A percentile compares a stretch with the other conserved stretches of the same genome.
Evolutionary conservation across 2,113 vertebrate species (phyloP).

Genomic region (Chauna torquata): DNA sequence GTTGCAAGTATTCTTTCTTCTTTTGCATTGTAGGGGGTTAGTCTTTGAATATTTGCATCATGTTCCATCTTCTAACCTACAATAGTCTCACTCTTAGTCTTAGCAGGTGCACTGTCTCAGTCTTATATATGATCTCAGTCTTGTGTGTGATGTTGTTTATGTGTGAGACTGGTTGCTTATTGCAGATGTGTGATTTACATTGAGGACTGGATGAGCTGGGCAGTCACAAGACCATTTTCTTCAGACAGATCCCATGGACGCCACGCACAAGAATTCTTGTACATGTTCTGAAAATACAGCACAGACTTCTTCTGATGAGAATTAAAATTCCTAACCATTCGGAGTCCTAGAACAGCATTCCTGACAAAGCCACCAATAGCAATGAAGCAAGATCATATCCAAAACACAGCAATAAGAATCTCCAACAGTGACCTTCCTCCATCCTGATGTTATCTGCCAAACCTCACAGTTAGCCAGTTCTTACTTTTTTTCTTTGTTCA

Average conservation of each 20-base stretch:
- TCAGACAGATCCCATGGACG: neutral
- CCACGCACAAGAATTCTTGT: neutral
- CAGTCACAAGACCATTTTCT: neutral
- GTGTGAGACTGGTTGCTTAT: neutral
- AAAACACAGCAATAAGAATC: neutral
- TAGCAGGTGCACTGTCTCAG: neutral
- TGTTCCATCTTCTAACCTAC: neutral
- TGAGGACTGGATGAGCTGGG: neutral
- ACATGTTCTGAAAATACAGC: neutral
- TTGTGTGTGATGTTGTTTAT: neutral
- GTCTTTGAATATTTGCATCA: neutral
- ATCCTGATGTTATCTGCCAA: neutral
- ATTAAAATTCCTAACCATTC: neutral
- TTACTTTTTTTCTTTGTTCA: neutral
- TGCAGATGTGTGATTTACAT: neutral
- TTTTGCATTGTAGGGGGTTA: neutral
- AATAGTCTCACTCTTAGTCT: neutral
- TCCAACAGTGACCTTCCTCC: neutral
- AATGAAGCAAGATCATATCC: fast-evolving
- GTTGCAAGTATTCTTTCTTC: neutral
- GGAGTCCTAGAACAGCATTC: neutral
- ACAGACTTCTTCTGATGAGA: neutral
- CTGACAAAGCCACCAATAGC: neutral
- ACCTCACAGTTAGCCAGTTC: neutral
- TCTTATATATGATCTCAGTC: neutral